Conservation (phyloP, 2,797 vertebrate genomes). For the Helarctos malayanus region DNA sequence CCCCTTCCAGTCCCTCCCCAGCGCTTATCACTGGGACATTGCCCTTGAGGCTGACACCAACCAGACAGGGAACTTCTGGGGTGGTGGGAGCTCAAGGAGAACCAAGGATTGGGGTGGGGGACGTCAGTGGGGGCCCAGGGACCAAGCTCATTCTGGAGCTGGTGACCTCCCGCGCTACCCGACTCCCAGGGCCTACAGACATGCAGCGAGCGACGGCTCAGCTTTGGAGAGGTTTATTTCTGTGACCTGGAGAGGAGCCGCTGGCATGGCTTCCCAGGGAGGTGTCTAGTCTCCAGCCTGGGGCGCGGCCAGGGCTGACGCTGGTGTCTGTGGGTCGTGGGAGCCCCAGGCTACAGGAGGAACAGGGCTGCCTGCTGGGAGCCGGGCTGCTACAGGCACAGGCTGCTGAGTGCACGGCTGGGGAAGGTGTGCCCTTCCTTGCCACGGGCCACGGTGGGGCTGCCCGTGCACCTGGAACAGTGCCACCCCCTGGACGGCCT, state of each 20-base stretch:
- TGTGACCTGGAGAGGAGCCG: neutral
- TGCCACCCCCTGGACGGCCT: fast-evolving
- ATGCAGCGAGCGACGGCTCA: neutral
- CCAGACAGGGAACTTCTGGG: neutral
- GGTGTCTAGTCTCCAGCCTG: neutral
- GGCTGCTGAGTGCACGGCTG: neutral
- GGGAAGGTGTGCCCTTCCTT: neutral
- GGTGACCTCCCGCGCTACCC: neutral
- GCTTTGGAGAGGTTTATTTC: conserved; percentile 61
- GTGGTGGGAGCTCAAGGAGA: neutral
- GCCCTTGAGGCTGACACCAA: neutral
- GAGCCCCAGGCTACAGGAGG: neutral
- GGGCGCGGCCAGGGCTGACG: neutral
- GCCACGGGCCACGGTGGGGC: fast-evolving
- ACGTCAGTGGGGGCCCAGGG: neutral
- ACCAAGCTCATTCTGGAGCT: neutral
- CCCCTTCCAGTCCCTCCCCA: neutral
- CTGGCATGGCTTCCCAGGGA: neutral
- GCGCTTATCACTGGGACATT: neutral
- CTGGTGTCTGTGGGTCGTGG: neutral
- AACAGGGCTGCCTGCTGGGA: neutral
- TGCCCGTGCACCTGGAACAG: neutral
- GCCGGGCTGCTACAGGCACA: neutral
- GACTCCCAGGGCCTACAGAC: neutral
- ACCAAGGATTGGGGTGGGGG: neutral